Evolutionary conservation across 2,113 vertebrate species (phyloP).

Genomic region (Shinisaurus crocodilurus): DNA sequence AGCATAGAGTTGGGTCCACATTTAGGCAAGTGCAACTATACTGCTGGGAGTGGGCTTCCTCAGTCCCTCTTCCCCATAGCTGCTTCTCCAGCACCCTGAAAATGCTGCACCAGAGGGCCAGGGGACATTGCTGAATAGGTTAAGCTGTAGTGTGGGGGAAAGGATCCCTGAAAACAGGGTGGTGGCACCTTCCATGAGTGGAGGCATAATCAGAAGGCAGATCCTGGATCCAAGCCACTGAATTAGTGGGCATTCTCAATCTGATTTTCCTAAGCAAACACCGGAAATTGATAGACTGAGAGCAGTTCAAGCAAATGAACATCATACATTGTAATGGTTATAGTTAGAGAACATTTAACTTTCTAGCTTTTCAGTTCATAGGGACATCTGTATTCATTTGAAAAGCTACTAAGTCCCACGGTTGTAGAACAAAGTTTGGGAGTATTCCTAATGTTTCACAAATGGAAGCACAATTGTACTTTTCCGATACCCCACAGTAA

Average conservation of each 20-base stretch:
- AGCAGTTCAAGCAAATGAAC: neutral
- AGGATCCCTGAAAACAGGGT: neutral
- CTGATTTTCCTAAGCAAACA: neutral
- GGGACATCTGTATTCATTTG: neutral
- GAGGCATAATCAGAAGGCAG: too few relatives aligned
- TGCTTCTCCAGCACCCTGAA: too few relatives aligned
- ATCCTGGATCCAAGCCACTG: neutral
- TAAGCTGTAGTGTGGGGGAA: neutral
- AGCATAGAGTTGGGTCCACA: neutral
- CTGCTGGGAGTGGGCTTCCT: too few relatives aligned
- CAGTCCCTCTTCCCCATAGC: too few relatives aligned
- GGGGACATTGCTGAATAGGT: too few relatives aligned
- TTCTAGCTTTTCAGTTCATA: neutral
- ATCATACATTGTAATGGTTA: neutral
- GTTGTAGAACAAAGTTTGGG: neutral
- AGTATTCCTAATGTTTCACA: neutral
- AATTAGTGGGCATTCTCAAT: neutral
- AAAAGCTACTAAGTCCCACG: neutral
- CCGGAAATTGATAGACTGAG: neutral
- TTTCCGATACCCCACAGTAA: neutral
- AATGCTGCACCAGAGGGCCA: too few relatives aligned
- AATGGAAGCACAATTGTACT: neutral
- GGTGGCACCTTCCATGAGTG: neutral
- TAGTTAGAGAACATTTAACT: neutral
- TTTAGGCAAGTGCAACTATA: neutral